Evolutionary conservation across 2,797 vertebrate species (phyloP).

Genomic region (Amblyopsis hoosieri): DNA sequence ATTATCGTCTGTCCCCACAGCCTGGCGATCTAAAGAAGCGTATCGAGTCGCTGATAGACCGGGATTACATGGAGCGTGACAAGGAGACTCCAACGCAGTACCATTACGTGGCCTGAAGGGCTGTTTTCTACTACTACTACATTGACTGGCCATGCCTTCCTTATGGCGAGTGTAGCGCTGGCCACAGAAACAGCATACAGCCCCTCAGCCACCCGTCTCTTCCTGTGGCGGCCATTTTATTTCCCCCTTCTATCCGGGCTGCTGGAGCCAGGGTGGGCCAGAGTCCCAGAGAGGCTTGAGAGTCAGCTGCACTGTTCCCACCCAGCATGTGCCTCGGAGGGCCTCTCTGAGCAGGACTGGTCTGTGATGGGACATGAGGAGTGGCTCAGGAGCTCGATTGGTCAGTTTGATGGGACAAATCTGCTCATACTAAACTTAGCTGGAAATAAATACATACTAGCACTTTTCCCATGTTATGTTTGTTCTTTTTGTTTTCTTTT

Average conservation of each 20-base stretch:
- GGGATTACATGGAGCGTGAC: conserved; percentile 96
- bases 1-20: conserved; percentile 64
- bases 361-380: conserved; percentile 41
- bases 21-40: conserved; percentile 95
- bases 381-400: conserved; percentile 41
- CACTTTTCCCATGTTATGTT: conserved; percentile 65
- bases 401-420: conserved; percentile 56
- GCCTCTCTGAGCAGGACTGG: conserved; percentile 17
- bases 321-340: conserved; percentile 39
- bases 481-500: conserved; percentile 27
- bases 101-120: conserved; percentile 91
- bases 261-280: conserved; percentile 41
- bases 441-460: conserved; percentile 50
- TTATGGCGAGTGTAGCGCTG: conserved; percentile 57
- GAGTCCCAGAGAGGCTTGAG: conserved; percentile 52
- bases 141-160: conserved; percentile 45
- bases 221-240: conserved; percentile 51
- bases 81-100: conserved; percentile 95
- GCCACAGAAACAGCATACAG: conserved; percentile 51
- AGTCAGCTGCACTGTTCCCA: conserved; percentile 44
- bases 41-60: conserved; percentile 95
- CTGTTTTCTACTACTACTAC: not conserved
- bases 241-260: conserved; percentile 38
- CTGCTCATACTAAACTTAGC: conserved; percentile 66
- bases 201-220: conserved; percentile 56